Conservation (phyloP, 1,140 invertebrate genomes). For the Macrotrachela quadricornifera region DNA sequence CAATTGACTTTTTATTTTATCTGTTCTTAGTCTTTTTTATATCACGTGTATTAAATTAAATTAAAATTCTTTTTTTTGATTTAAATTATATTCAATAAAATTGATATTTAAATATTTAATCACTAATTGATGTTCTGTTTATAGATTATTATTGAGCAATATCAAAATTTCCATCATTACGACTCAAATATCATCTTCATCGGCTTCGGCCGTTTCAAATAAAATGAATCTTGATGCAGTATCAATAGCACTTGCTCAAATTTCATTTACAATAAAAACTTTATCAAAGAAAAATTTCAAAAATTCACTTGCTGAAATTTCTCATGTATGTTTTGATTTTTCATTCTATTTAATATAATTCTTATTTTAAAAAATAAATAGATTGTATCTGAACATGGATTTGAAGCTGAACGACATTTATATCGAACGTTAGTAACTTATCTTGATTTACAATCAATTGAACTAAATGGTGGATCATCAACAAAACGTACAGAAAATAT, state of each 20-base stretch:
- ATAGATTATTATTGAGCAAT: no score
- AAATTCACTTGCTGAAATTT: constrained; percentile 56
- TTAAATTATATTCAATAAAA: no score
- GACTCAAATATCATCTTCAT: no score
- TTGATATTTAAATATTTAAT: no score
- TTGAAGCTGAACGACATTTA: constrained; percentile 64
- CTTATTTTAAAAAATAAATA: constrained; percentile 20
- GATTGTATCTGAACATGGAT: constrained; percentile 51
- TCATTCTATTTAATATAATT: constrained; percentile 1
- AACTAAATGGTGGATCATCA: no score
- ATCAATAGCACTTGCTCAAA: constrained; percentile 89
- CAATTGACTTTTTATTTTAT: no score
- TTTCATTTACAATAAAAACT: constrained; percentile 81
- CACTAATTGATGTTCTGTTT: no score
- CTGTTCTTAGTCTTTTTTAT: no score
- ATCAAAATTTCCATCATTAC: no score
- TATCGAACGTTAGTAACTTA: constrained; percentile 59
- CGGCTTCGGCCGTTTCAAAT: no score
- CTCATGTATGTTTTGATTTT: constrained; percentile 39
- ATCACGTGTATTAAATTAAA: no score
- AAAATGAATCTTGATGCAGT: constrained; percentile 95
- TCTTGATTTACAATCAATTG: constrained; percentile 35
- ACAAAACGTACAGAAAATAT: constrained; percentile 33
- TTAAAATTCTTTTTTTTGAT: no score
- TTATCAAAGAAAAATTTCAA: constrained; percentile 84